Percentiles rank a stretch among this genome's conserved stretches.
These are phyloP conservation scores for Engraulis encrasicolus DNA, from an alignment of 2,113 vertebrate species.

Conservation along the genomic window DNA sequence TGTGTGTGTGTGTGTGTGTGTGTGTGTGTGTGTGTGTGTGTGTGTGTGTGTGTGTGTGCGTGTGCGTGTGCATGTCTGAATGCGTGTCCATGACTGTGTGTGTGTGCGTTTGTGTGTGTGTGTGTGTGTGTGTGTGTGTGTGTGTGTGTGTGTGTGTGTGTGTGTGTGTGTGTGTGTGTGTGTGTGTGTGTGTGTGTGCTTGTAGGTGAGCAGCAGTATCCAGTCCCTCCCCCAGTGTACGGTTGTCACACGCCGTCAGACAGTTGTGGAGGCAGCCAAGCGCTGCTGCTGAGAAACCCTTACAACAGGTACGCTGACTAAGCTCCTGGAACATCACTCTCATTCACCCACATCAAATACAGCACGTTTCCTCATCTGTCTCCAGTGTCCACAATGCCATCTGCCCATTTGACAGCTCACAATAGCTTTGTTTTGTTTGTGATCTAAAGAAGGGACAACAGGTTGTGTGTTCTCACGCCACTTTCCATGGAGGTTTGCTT, in stretches of 20 bases:
- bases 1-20: neutral
- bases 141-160: constrained; percentile 22
- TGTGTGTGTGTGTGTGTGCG: neutral
- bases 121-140: neutral
- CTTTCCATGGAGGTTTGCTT: too few relatives aligned
- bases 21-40: neutral
- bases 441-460: neutral
- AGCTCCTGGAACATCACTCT: constrained; percentile 32
- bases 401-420: neutral
- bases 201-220: constrained; percentile 91
- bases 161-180: constrained; percentile 45
- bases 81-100: too few relatives aligned
- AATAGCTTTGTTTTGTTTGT: neutral
- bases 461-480: neutral
- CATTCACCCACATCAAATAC: neutral
- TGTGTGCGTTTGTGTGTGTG: neutral
- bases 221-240: constrained; percentile 93
- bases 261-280: constrained; percentile 92
- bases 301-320: constrained; percentile 99
- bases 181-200: constrained; percentile 45
- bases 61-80: neutral
- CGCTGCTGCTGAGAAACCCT: constrained; percentile 92
- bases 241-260: constrained; percentile 95
- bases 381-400: neutral
- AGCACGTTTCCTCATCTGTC: neutral